These are phyloP conservation scores for Elanus axillaris DNA, from an alignment of 2,113 vertebrate species.

Conservation along the genomic window DNA sequence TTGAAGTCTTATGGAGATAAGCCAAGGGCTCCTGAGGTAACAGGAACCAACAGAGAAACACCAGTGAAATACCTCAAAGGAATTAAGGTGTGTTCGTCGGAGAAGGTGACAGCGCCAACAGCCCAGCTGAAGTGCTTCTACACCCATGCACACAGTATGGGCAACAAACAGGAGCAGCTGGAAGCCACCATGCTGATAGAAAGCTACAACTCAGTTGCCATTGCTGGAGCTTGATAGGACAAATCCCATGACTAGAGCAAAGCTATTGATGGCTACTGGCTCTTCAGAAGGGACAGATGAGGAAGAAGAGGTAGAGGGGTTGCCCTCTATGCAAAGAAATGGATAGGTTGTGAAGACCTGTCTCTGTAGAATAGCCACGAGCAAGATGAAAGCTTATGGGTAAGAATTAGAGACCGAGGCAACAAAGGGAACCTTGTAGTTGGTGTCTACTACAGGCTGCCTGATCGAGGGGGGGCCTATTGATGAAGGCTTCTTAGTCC, in stretches of 20 bases:
- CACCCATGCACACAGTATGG: accelerated
- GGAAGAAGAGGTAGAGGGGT: neutral
- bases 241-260: neutral
- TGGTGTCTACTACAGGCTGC: neutral
- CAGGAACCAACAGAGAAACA: neutral
- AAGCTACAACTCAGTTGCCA: neutral
- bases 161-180: neutral
- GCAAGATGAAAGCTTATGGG: neutral
- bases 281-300: neutral
- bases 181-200: neutral
- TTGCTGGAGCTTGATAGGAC: neutral
- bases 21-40: neutral
- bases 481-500: neutral
- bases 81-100: neutral
- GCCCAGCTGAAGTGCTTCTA: neutral
- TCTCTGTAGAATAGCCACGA: neutral
- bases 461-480: neutral
- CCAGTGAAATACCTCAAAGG: neutral
- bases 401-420: neutral
- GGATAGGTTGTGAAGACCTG: neutral
- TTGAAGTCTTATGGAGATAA: neutral
- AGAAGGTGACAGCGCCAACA: neutral
- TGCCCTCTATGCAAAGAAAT: neutral
- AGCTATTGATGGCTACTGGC: neutral
- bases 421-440: neutral